Base-by-base conservation (phyloP, 2,113 vertebrate species). In the Herpailurus yagouaroundi region DNA sequence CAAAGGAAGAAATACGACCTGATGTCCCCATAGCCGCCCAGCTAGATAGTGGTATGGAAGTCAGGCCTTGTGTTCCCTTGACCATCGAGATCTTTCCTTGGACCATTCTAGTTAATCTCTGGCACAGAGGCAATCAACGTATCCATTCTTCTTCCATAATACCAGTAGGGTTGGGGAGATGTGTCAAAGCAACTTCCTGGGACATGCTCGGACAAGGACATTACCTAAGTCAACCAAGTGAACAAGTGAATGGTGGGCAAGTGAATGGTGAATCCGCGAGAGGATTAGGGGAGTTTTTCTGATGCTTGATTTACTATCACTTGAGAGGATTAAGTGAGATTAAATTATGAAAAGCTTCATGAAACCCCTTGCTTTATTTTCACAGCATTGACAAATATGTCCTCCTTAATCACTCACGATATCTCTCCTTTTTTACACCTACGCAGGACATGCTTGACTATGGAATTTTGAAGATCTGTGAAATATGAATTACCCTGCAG, bases 301-400 rank as follows among this genome's bases (percentile, higher is more conserved):
- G 74, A 77, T 38, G 45, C 8, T 38, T 86, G 48, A 18, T n/a
- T 81, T 83, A 55, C 6, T 55, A n/a, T 38, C 50, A 81, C 73
- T 25, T 55, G 86, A 57, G 25, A 64, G 7, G 36, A 91, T 82
- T 63, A 60, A 50, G n/a, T 90, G 14, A 77, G 50, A 41, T 93
- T 81, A 90, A 94, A 83, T 87, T 77, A 95, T 33, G 74, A 96
- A 64, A 87, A 77, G 12, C 4, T 16, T 92, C 48, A n/a, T 77
- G 87, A 79, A 48, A 81, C 1, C 18, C 33, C 52, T 77, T 41
- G 31, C 27, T 95, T 87, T 87, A 71, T 93, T 87, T 97, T 91
- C 45, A 97, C 33, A 29, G 41, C n/a, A 18, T 71, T 93, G 50
- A 64, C 29, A 71, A 33, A 33, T 38, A 18, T 18, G 55, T 64